These are phyloP conservation scores for Orcinus orca DNA, from an alignment of 2,113 vertebrate genomes.

Conservation along the genomic window DNA sequence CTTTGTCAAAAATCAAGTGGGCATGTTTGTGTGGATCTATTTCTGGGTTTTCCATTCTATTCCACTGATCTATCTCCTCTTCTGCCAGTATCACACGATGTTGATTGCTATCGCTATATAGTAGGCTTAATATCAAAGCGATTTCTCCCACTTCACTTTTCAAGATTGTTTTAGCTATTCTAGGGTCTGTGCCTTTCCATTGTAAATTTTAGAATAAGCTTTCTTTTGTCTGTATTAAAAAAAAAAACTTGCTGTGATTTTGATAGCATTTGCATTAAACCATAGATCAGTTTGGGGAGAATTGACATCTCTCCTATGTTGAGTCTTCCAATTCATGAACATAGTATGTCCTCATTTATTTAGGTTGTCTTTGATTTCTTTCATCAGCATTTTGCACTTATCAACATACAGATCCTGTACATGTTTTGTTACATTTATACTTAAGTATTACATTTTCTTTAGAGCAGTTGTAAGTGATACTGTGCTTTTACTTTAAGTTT, in stretches of 20 bases:
- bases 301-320: background rate
- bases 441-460: background rate
- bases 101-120: background rate
- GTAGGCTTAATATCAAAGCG: background rate
- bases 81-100: background rate
- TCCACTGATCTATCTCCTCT: background rate
- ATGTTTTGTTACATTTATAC: background rate
- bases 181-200: background rate
- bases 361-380: background rate
- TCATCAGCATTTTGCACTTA: background rate
- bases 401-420: background rate
- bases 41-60: background rate
- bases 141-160: background rate
- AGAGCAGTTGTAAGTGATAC: background rate
- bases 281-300: background rate
- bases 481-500: background rate
- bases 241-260: background rate
- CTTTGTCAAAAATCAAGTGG: background rate
- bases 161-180: background rate
- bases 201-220: background rate
- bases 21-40: background rate
- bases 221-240: background rate
- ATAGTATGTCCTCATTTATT: background rate
- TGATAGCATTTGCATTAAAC: background rate
- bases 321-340: background rate